Percentiles rank a stretch among this genome's conserved stretches.
Evolutionary conservation across 2,113 vertebrate genomes (phyloP).

Genomic region (Prochilodus magdalenae): DNA sequence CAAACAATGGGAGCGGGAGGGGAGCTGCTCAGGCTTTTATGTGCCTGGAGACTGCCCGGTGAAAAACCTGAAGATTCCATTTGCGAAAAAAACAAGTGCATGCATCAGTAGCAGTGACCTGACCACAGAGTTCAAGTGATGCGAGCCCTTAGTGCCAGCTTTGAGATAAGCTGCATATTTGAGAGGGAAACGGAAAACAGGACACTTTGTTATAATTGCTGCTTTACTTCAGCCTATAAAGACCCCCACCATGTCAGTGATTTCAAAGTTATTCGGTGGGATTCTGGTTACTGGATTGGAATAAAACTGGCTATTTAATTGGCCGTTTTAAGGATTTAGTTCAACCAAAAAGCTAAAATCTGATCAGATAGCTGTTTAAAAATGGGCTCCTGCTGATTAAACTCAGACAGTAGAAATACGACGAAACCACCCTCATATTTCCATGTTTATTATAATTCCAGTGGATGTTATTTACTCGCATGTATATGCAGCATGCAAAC

Average conservation of each 20-base stretch:
- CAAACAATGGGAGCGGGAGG: constrained; percentile 44
- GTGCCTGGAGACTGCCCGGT: constrained; percentile 33
- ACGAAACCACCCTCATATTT: not conserved
- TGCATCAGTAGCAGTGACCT: not conserved
- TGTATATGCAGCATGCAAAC: not conserved
- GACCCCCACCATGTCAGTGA: not conserved
- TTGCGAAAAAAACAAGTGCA: constrained; percentile 26
- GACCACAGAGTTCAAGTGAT: constrained; percentile 6
- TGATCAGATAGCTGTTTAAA: not conserved
- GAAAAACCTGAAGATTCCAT: constrained; percentile 42
- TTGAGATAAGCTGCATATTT: not conserved
- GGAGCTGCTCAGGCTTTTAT: constrained; percentile 33
- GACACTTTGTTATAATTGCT: not conserved
- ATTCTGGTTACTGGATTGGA: not conserved
- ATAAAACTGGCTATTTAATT: not conserved
- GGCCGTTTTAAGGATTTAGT: not conserved
- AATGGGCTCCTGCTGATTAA: not conserved
- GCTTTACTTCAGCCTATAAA: not conserved
- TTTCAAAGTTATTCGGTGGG: not conserved
- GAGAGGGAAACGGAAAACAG: not conserved
- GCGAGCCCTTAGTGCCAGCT: not conserved
- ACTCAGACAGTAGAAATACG: not conserved
- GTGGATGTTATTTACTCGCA: not conserved
- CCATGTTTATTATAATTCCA: not conserved
- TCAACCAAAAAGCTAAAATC: not conserved